A percentile compares a stretch with the other conserved stretches of the same genome.
These are phyloP conservation scores for Pissodes strobi DNA, from an alignment of 1,140 invertebrate species.

Conservation along the genomic window DNA sequence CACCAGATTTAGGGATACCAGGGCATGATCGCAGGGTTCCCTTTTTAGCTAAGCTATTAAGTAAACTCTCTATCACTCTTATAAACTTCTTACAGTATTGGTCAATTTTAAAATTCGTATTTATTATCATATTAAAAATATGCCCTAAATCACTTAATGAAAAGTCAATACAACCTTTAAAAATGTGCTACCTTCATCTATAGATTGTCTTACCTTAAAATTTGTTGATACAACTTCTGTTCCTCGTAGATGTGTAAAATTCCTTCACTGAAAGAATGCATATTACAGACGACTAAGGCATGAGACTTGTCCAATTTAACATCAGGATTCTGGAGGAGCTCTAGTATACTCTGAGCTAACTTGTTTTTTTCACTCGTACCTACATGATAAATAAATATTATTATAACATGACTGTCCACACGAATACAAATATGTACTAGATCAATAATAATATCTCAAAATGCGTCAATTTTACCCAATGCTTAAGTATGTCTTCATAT, in stretches of 20 bases:
- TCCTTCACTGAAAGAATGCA: constrained; percentile 81
- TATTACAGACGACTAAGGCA: constrained; percentile 84
- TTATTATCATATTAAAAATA: no score
- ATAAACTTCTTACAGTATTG: no score
- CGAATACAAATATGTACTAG: neutral
- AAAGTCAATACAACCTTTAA: no score
- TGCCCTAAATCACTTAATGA: no score
- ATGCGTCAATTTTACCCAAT: no score
- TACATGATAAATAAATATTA: neutral
- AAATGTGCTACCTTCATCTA: no score
- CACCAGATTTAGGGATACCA: no score
- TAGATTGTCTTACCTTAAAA: constrained; percentile 48
- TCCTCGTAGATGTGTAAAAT: constrained; percentile 87
- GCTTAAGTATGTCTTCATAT: no score
- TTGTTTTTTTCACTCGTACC: constrained; percentile 44
- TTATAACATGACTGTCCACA: neutral
- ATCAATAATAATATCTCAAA: neutral
- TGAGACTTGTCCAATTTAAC: constrained; percentile 81
- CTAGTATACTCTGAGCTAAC: constrained; percentile 61
- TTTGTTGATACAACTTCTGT: constrained; percentile 75
- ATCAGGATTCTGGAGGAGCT: constrained; percentile 75
- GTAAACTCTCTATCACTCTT: no score
- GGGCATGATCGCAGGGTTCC: no score
- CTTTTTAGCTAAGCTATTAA: no score
- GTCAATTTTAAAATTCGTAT: no score